A percentile compares a stretch with the other conserved stretches of the same genome.
These are phyloP conservation scores for Oncorhynchus tshawytscha DNA, from an alignment of 2,113 vertebrate species.

Conservation along the genomic window DNA sequence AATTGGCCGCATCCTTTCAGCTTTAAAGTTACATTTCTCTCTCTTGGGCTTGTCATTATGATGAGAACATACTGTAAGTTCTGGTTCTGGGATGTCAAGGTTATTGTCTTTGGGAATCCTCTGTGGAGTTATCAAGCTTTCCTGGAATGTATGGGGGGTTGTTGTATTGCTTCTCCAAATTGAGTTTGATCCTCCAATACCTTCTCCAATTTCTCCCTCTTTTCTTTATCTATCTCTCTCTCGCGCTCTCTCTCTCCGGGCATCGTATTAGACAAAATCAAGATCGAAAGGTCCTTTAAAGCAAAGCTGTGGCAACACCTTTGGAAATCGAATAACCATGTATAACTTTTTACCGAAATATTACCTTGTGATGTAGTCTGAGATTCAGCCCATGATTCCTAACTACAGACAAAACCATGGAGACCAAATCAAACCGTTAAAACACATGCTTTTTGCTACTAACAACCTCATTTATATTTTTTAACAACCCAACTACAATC, in stretches of 20 bases:
- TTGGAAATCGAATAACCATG: background rate
- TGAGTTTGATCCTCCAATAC: slow-evolving; percentile 50
- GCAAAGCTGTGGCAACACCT: background rate
- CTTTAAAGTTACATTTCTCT: slow-evolving; percentile 40
- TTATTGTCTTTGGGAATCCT: slow-evolving; percentile 46
- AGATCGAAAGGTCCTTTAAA: slow-evolving; percentile 8
- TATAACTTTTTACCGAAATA: background rate
- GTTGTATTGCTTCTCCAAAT: slow-evolving; percentile 49
- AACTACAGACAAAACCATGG: background rate
- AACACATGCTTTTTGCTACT: slow-evolving; percentile 46
- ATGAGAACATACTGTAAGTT: slow-evolving; percentile 24
- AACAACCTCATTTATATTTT: slow-evolving; percentile 42
- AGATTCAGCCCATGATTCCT: background rate
- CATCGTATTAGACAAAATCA: slow-evolving; percentile 18
- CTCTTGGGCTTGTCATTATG: slow-evolving; percentile 48
- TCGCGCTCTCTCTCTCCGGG: background rate
- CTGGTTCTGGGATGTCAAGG: slow-evolving; percentile 46
- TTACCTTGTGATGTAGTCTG: background rate
- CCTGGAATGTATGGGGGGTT: slow-evolving; percentile 30
- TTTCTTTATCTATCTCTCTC: background rate
- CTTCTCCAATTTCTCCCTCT: slow-evolving; percentile 4
- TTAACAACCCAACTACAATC: slow-evolving; percentile 16
- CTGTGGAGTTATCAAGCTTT: slow-evolving; percentile 31
- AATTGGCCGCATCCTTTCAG: slow-evolving; percentile 34
- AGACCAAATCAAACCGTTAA: background rate